Percentiles rank a stretch among this genome's conserved stretches.
These are phyloP conservation scores for Panthera tigris DNA, from an alignment of 2,113 vertebrate genomes.

Conservation along the genomic window DNA sequence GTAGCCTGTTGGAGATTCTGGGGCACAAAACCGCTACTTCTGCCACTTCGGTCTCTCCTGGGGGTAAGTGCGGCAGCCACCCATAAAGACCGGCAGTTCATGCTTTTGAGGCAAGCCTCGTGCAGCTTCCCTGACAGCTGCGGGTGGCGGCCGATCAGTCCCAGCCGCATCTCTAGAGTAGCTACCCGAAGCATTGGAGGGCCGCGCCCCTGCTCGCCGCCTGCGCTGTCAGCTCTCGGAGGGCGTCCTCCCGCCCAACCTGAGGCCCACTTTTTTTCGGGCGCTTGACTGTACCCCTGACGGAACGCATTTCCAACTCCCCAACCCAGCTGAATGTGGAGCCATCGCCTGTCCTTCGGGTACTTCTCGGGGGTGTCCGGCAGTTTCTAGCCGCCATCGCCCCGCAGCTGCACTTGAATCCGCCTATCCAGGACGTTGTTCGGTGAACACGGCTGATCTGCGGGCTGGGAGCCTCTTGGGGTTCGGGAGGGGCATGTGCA, in stretches of 20 bases:
- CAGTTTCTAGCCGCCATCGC: not conserved
- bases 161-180: not conserved
- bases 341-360: not conserved
- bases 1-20: slow-evolving; percentile 38
- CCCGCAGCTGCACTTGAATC: not conserved
- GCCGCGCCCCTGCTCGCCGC: slow-evolving; percentile 32
- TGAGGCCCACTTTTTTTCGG: not conserved
- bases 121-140: not conserved
- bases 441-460: not conserved
- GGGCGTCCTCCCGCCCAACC: not conserved
- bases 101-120: not conserved
- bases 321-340: not conserved
- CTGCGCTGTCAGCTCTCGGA: slow-evolving; percentile 9
- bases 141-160: not conserved
- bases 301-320: not conserved
- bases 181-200: not conserved
- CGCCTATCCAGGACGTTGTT: not conserved
- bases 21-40: slow-evolving; percentile 10
- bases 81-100: not conserved
- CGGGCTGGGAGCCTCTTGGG: not conserved
- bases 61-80: slow-evolving; percentile 60
- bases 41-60: not conserved
- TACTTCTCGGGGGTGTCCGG: not conserved
- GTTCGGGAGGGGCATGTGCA: not conserved
- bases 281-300: not conserved